phyloP scores from a whole-genome alignment of 2,113 vertebrate species.

The Siniperca knerii region DNA sequence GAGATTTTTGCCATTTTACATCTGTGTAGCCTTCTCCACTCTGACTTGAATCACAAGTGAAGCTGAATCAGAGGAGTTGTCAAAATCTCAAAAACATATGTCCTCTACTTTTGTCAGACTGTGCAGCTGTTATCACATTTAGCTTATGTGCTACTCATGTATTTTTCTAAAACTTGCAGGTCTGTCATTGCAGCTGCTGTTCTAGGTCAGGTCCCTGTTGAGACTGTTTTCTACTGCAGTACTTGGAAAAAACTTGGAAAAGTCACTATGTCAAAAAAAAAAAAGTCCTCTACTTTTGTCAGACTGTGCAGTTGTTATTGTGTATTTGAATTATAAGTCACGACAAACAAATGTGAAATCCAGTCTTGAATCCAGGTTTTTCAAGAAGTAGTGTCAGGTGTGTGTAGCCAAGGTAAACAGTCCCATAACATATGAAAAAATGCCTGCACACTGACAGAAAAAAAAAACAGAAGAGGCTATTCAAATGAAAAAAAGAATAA shows the following conservation, averaged over 20 bases:
- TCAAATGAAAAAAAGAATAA: neutral
- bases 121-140: neutral
- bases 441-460: neutral
- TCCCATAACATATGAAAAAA: neutral
- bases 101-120: neutral
- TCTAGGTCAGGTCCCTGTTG: slow-evolving; percentile 10
- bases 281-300: neutral
- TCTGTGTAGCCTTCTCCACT: neutral
- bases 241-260: neutral
- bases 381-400: neutral
- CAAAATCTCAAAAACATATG: neutral
- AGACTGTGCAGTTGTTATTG: neutral
- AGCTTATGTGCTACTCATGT: neutral
- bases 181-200: slow-evolving; percentile 4
- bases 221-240: slow-evolving; percentile 5
- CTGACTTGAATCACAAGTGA: neutral
- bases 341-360: neutral
- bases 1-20: neutral
- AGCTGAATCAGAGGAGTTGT: neutral
- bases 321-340: neutral
- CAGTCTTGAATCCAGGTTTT: neutral
- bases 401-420: neutral
- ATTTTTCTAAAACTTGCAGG: neutral
- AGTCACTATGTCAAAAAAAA: too few relatives aligned
- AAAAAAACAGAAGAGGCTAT: neutral